These are phyloP conservation scores for Lycaena phlaeas DNA, from an alignment of 2,888 invertebrate species.

Conservation along the genomic window DNA sequence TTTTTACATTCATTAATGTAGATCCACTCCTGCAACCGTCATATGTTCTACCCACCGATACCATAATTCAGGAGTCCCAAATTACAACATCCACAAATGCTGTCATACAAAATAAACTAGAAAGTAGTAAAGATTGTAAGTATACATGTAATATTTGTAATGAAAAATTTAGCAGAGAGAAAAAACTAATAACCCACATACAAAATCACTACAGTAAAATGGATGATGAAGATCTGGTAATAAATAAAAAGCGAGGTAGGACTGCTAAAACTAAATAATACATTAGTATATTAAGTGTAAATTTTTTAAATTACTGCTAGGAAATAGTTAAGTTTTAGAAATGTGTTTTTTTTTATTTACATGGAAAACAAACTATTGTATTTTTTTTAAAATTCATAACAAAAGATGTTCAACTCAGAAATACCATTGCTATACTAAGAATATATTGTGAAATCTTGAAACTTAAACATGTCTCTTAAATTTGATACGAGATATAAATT, in stretches of 20 bases:
- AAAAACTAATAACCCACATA: slow-evolving; percentile 54
- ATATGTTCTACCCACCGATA: slow-evolving; percentile 55
- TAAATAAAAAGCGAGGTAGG: not conserved
- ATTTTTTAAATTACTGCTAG: too few relatives aligned
- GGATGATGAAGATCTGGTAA: slow-evolving; percentile 45
- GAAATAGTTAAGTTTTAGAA: too few relatives aligned
- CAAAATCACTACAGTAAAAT: slow-evolving; percentile 54
- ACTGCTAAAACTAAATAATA: too few relatives aligned
- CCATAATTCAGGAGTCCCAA: slow-evolving; percentile 61
- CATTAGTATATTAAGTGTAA: too few relatives aligned
- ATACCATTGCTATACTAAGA: too few relatives aligned
- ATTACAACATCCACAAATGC: slow-evolving; percentile 49
- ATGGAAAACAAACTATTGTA: too few relatives aligned
- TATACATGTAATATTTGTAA: slow-evolving; percentile 58
- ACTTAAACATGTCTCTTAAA: too few relatives aligned
- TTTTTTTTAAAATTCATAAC: too few relatives aligned
- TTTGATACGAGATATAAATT: too few relatives aligned
- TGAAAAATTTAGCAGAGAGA: slow-evolving; percentile 50
- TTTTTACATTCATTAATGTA: slow-evolving; percentile 62
- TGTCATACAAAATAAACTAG: slow-evolving; percentile 22
- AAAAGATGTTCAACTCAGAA: too few relatives aligned
- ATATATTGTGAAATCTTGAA: too few relatives aligned
- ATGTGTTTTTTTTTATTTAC: too few relatives aligned
- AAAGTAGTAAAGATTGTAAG: slow-evolving; percentile 27
- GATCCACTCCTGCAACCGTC: slow-evolving; percentile 57